These are phyloP conservation scores for Sinohyriopsis cumingii DNA, from an alignment of 2,888 invertebrate genomes.

Conservation along the genomic window DNA sequence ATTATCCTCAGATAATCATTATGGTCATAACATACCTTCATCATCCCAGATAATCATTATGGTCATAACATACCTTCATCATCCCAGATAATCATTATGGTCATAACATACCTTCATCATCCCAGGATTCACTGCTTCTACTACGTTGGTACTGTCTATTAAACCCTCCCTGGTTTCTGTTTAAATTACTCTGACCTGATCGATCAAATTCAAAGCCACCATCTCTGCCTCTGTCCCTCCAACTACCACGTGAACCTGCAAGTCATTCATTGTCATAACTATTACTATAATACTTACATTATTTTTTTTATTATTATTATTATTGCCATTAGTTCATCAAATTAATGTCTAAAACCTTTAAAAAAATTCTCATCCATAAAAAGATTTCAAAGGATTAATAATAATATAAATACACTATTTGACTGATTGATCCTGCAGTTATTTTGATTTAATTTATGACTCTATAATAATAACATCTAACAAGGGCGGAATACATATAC, in stretches of 20 bases:
- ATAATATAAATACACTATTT: too few species aligned
- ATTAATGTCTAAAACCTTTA: too few species aligned
- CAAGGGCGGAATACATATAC: too few species aligned
- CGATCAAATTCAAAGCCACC: constrained; percentile 42
- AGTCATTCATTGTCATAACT: not conserved
- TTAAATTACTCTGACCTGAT: constrained; percentile 26
- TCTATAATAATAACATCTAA: too few species aligned
- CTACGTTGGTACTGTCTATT: constrained; percentile 46
- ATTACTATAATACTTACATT: too few species aligned
- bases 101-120: constrained; percentile 52
- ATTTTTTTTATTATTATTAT: too few species aligned
- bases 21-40: constrained; percentile 37
- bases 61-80: constrained; percentile 46
- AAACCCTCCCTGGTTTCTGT: constrained; percentile 30
- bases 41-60: constrained; percentile 55
- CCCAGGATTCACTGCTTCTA: constrained; percentile 58
- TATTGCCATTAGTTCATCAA: too few species aligned
- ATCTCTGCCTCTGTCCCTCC: constrained; percentile 45
- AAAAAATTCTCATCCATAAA: too few species aligned
- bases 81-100: constrained; percentile 43
- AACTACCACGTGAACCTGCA: constrained; percentile 42
- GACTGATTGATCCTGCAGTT: too few species aligned
- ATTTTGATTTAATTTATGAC: too few species aligned
- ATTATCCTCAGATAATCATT: not conserved
- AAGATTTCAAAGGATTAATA: too few species aligned